Base-by-base conservation (phyloP, 2,888 invertebrate genomes). In the Biston stratarius region DNA sequence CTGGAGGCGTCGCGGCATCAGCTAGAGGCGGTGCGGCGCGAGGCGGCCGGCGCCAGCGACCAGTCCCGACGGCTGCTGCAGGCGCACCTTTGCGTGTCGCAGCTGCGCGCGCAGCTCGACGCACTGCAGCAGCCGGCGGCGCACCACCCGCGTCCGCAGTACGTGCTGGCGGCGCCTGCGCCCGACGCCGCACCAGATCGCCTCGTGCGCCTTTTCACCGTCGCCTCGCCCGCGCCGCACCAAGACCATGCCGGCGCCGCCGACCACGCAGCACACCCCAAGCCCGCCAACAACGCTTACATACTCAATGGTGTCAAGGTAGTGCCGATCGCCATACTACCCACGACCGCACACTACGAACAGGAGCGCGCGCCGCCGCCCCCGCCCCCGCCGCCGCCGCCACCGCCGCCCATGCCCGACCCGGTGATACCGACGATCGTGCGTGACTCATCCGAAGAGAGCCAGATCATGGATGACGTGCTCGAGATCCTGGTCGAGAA, bases 401-500 rank as follows among this genome's bases (percentile, higher is more conserved):
- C 85, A 2, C 84, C 88, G 2, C 87, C 88, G 33, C 85, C 85
- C 47, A 79, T 85, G 73, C 85, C 85, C 42, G 88, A 83, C 48
- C 71, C 78, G 0, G 64, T 79, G 0, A 73, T 77, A 0, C 53
- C 77, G 2, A 69, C 83, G 6, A 75, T 83, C 3, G 71, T 86
- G 0, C 89, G 82, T 63, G 87, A 90, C 62, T 81, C 76, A 45
- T 80, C 83, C 74, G 88, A 94, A 78, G 81, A 92, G 82, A 97
- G 97, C 80, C 97, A 97, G 85, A 96, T 96, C 62, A 97, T 98
- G 80, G 98, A 98, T 83, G 99, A 99, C 87, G 98, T 99, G 0
- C 92, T 99, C 62, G 98, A 99, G 84, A 98, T 99, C 75, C 95
- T 99, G 12, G 98, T 99, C 52, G 97, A 98, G 83, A 98, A 98